Conservation (phyloP, 2,113 vertebrate genomes). For the Mirounga angustirostris region DNA sequence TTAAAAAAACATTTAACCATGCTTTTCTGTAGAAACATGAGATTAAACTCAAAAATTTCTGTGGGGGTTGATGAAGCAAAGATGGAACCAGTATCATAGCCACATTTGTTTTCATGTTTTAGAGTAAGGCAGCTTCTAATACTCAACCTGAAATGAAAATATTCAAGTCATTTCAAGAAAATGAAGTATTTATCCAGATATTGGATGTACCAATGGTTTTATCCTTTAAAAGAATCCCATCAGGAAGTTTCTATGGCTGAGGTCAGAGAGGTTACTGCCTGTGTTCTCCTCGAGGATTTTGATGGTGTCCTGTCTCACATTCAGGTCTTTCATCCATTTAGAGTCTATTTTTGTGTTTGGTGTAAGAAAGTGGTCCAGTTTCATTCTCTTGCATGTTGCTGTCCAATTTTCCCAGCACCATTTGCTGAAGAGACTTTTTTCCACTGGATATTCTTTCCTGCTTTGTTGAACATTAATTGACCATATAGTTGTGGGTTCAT, state of each 20-base stretch:
- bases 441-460: neutral
- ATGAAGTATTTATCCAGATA: neutral
- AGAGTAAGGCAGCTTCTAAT: neutral
- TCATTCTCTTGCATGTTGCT: neutral
- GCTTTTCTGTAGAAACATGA: neutral
- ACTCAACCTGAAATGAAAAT: neutral
- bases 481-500: neutral
- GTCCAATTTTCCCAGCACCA: neutral
- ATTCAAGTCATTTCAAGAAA: neutral
- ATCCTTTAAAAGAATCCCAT: neutral
- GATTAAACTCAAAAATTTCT: neutral
- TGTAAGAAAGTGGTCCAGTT: neutral
- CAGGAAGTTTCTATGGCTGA: neutral
- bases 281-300: neutral
- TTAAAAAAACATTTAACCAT: neutral
- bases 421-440: neutral
- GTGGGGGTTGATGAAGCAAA: neutral
- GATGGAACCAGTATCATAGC: neutral
- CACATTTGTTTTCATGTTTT: conserved; percentile 4
- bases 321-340: neutral
- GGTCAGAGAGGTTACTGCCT: neutral
- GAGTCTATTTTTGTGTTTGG: neutral
- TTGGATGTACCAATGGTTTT: neutral
- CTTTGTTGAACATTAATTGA: neutral
- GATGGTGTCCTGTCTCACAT: neutral